Evolutionary conservation across 2,113 vertebrate genomes (phyloP).

Genomic region (Odocoileus virginianus): DNA sequence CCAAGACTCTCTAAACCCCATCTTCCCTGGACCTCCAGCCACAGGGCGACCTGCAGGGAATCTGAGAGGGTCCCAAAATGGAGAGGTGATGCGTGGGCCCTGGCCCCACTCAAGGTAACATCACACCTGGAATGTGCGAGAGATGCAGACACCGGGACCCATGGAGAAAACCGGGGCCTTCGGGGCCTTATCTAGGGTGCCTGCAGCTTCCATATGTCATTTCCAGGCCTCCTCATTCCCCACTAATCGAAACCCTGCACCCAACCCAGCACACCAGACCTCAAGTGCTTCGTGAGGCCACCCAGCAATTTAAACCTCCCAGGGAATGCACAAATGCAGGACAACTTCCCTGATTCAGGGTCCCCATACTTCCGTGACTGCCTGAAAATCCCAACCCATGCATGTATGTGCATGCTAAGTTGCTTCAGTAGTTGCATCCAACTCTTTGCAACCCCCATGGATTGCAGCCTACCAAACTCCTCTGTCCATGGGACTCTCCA

Average conservation of each 20-base stretch:
- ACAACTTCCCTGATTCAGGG: too few relatives aligned
- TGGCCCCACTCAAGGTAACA: neutral
- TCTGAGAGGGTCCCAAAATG: neutral
- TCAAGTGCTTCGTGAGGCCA: fast-evolving
- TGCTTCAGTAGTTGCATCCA: neutral
- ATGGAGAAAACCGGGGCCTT: fast-evolving
- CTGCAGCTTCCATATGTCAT: neutral
- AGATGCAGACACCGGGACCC: fast-evolving
- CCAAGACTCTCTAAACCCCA: neutral
- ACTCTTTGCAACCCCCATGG: neutral
- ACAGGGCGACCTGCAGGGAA: fast-evolving
- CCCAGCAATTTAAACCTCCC: fast-evolving
- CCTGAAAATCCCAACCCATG: neutral
- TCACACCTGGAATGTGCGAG: neutral
- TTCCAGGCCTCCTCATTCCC: too few relatives aligned
- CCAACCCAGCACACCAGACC: neutral
- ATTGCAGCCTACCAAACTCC: neutral
- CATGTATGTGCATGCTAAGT: neutral
- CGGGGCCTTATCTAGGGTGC: fast-evolving
- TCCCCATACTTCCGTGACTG: fast-evolving
- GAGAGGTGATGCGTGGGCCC: fast-evolving
- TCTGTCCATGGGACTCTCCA: neutral
- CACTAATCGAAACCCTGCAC: too few relatives aligned
- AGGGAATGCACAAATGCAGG: neutral
- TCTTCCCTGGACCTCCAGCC: neutral